Conservation (phyloP, 2,888 invertebrate genomes). For the Cataglyphis livida region DNA sequence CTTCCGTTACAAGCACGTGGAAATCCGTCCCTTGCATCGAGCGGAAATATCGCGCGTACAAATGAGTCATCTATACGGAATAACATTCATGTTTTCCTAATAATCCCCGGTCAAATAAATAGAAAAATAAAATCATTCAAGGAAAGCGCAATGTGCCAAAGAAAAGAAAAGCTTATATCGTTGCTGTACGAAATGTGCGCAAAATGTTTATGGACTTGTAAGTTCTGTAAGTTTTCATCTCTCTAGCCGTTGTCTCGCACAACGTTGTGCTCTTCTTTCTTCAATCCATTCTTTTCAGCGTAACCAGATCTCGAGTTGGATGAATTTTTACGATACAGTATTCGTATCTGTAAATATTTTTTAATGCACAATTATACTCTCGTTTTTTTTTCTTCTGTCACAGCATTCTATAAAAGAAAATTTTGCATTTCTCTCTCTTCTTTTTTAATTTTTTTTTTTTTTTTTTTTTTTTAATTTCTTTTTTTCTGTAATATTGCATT, state of each 20-base stretch:
- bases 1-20: constrained; percentile 67
- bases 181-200: constrained; percentile 36
- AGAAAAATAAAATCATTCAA: constrained; percentile 53
- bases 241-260: constrained; percentile 59
- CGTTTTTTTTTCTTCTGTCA: constrained; percentile 56
- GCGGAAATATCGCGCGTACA: neutral
- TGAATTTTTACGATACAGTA: constrained; percentile 72
- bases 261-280: constrained; percentile 48
- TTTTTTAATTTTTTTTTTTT: constrained; percentile 57
- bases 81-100: neutral
- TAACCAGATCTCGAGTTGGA: constrained; percentile 80
- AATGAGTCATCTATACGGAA: neutral
- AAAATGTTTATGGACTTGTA: constrained; percentile 77
- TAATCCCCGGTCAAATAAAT: neutral
- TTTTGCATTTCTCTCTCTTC: constrained; percentile 46
- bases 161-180: constrained; percentile 25
- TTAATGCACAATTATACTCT: constrained; percentile 64
- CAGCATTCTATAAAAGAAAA: constrained; percentile 60
- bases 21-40: constrained; percentile 57
- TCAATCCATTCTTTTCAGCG: constrained; percentile 79
- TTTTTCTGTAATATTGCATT: constrained; percentile 79
- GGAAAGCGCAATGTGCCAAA: constrained; percentile 59
- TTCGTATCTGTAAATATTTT: constrained; percentile 77
- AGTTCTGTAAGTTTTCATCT: constrained; percentile 66
- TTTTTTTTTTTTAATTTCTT: constrained; percentile 62